Evolutionary conservation across 1,140 invertebrate genomes (phyloP), one percentile per base, ranked within the genome.

Genomic region (Heliconius himera): DNA sequence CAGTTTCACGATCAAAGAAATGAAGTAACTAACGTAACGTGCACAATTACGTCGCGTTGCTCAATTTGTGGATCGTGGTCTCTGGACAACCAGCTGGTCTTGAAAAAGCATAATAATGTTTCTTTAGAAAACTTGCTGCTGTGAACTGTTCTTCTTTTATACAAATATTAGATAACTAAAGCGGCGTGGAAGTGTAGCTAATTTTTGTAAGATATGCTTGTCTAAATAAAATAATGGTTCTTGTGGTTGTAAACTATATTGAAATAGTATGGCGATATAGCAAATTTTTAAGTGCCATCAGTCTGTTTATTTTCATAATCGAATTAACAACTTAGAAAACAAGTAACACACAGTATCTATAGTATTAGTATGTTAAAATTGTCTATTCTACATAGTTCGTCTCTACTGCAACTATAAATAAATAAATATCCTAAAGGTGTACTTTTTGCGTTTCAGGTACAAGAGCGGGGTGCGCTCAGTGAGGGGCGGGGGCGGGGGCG

Each of bases 391-490:
- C n/a, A n/a, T n/a, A n/a, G n/a, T n/a, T n/a, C n/a, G n/a, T n/a
- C n/a, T n/a, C n/a, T n/a, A n/a, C 5, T 54, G 8, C 6, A 56
- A 56, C 20, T 18, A 26, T 13, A 26, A n/a, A 13, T n/a, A n/a
- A n/a, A n/a, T 22, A 66, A 66, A 66, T 13, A 26, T 66, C 22
- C 11, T 66, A 26, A 66, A 26, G 2, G 3, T 66, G 11, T 13
- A 29, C 3, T 26, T 26, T 29, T 29, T 13, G 9, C 22, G 60
- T 90, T 88, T 0, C 90, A 95, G 94, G 90, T 95, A 95, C 93
- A 95, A 95, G 94, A 95, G 94, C 94, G 94, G 94, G 91, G 92
- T 95, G 93, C 94, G 94, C 94, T 92, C 91, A 92, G 93, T 95
- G 93, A 94, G 94, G 93, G 87, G 89, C 91, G 91, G 85, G 86